Conservation (phyloP, 1,140 invertebrate genomes). For the Monomorium pharaonis region DNA sequence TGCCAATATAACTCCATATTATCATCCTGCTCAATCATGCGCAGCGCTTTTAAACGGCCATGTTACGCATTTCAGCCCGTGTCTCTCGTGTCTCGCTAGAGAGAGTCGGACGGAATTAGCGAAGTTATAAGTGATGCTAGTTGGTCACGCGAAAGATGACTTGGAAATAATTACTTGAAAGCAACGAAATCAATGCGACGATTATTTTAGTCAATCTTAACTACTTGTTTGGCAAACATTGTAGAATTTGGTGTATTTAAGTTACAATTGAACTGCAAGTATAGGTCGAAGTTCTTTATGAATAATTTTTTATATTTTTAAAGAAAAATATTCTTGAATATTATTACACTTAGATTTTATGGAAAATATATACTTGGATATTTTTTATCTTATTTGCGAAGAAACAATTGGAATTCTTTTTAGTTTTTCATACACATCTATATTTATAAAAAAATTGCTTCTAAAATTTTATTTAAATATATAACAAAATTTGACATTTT, state of each 20-base stretch:
- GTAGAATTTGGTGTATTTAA: background rate
- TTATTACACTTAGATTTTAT: background rate
- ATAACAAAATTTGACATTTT: background rate
- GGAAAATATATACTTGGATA: background rate
- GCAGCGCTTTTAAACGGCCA: constrained; percentile 45
- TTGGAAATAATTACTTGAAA: background rate
- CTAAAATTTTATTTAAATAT: background rate
- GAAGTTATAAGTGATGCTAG: constrained; percentile 18
- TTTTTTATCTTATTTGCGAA: background rate
- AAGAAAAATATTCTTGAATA: no score
- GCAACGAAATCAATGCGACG: background rate
- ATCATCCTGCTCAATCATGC: constrained; percentile 63
- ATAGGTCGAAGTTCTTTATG: background rate
- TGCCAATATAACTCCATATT: constrained; percentile 61
- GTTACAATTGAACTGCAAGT: background rate
- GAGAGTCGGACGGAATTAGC: constrained; percentile 20
- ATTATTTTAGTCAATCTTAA: background rate
- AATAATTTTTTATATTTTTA: background rate
- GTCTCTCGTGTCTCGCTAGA: constrained; percentile 2
- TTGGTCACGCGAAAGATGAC: constrained; percentile 14
- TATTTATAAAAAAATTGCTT: background rate
- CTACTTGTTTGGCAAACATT: background rate
- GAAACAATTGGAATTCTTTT: background rate
- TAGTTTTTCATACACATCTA: background rate
- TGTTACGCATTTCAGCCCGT: constrained; percentile 18